A percentile compares a stretch with the other conserved stretches of the same genome.
phyloP scores from a whole-genome alignment of 2,888 invertebrate species.

The Carpatolechia fugitivella region DNA sequence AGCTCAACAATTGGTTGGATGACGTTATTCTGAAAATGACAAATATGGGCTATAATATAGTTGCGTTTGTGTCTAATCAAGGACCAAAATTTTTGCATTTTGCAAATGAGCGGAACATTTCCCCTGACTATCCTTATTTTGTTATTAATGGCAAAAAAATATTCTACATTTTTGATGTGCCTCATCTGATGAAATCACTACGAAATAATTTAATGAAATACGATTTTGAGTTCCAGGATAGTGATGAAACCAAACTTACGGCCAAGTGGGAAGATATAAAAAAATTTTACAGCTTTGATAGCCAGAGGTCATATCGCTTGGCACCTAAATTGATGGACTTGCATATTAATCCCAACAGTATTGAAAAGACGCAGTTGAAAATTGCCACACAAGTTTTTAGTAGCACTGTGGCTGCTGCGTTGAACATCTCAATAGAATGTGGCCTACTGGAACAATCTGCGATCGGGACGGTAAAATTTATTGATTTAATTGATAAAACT shows the following conservation, averaged over 20 bases:
- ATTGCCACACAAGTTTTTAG: slow-evolving; percentile 36
- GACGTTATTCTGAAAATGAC: slow-evolving; percentile 27
- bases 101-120: slow-evolving; percentile 25
- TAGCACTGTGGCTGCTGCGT: slow-evolving; percentile 31
- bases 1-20: slow-evolving; percentile 29
- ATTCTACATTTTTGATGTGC: slow-evolving; percentile 36
- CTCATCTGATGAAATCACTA: slow-evolving; percentile 32
- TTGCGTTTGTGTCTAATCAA: slow-evolving; percentile 26
- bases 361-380: slow-evolving; percentile 20
- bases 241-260: slow-evolving; percentile 2
- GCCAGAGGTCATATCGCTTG: slow-evolving; percentile 22
- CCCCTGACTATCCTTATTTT: slow-evolving; percentile 31
- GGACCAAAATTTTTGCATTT: slow-evolving; percentile 25
- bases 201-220: slow-evolving; percentile 30
- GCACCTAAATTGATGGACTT: slow-evolving; percentile 34
- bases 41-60: slow-evolving; percentile 29
- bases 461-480: slow-evolving; percentile 20
- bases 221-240: slow-evolving; percentile 30
- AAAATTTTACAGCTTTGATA: slow-evolving; percentile 30
- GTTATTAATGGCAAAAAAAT: slow-evolving; percentile 31
- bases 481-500: slow-evolving; percentile 12
- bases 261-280: slow-evolving; percentile 25
- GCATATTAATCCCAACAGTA: slow-evolving; percentile 32
- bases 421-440: slow-evolving; percentile 25
- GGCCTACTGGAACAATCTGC: slow-evolving; percentile 18